These are phyloP conservation scores for Teleogryllus occipitalis DNA, from an alignment of 1,140 invertebrate genomes.

Conservation along the genomic window DNA sequence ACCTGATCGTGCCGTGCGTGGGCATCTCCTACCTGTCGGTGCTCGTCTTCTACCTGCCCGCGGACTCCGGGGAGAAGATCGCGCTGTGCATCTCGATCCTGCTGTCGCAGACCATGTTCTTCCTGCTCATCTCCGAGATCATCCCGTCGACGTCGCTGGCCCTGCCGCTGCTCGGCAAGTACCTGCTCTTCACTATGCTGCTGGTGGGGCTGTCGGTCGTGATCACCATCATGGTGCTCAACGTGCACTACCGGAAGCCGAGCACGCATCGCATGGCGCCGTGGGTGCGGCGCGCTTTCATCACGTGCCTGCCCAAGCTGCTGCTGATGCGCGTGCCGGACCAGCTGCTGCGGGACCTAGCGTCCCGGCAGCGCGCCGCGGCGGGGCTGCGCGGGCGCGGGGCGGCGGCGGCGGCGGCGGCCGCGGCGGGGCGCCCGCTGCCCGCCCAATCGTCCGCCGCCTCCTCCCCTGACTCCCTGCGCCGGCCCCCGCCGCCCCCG, in stretches of 20 bases:
- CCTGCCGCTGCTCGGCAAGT: conserved; percentile 93
- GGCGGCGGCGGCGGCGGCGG: conserved; percentile 51
- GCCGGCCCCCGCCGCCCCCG: conserved; percentile 41
- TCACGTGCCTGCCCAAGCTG: conserved; percentile 64
- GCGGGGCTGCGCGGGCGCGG: conserved; percentile 44
- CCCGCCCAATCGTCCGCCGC: conserved; percentile 47
- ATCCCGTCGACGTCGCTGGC: conserved; percentile 97
- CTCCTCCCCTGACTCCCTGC: conserved; percentile 64
- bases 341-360: conserved; percentile 66
- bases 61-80: conserved; percentile 97
- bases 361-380: conserved; percentile 48
- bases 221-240: conserved; percentile 94
- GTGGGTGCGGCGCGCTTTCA: conserved; percentile 85
- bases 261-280: conserved; percentile 95
- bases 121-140: conserved; percentile 94
- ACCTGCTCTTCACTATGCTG: conserved; percentile 97
- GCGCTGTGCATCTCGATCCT: conserved; percentile 97
- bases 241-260: conserved; percentile 98
- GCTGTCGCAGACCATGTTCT: conserved; percentile 98
- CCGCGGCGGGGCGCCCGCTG: conserved; percentile 55
- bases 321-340: conserved; percentile 75
- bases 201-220: conserved; percentile 93
- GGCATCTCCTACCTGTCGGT: conserved; percentile 87
- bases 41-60: conserved; percentile 94
- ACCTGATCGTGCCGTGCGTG: conserved; percentile 88